Evolutionary conservation across 2,113 vertebrate species (phyloP).

Genomic region (Pedetes capensis): DNA sequence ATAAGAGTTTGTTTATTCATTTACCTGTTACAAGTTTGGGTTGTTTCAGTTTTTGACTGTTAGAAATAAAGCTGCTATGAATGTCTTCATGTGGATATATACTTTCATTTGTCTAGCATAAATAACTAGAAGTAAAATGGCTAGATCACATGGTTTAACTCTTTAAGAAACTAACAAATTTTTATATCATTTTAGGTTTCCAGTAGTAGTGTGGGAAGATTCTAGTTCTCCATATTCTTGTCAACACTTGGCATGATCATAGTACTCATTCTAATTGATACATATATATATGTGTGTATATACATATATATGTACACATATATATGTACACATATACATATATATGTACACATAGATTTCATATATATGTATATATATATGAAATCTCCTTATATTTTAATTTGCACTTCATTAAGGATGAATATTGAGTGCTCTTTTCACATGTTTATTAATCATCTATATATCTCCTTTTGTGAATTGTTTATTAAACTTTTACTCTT

Average conservation of each 20-base stretch:
- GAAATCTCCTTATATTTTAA: constrained; percentile 6
- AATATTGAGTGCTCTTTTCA: not conserved
- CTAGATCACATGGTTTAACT: not conserved
- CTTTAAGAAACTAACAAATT: not conserved
- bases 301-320: too few species aligned
- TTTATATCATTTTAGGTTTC: not conserved
- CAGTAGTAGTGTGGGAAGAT: not conserved
- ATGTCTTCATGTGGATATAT: not conserved
- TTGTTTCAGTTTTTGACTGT: not conserved
- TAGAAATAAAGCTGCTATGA: not conserved
- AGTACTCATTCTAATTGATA: too few species aligned
- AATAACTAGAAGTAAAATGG: not conserved
- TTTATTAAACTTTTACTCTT: not conserved
- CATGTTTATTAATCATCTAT: not conserved
- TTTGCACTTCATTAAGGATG: not conserved
- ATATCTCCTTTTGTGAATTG: not conserved
- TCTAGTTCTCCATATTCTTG: not conserved
- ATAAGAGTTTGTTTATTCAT: not conserved
- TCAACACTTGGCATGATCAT: not conserved
- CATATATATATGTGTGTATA: too few species aligned
- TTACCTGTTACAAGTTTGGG: not conserved
- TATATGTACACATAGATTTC: too few species aligned
- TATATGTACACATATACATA: too few species aligned
- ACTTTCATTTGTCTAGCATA: not conserved
- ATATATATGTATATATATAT: too few species aligned